Evolutionary conservation across 2,888 invertebrate genomes (phyloP).

Genomic region (Masnerella sp.): DNA sequence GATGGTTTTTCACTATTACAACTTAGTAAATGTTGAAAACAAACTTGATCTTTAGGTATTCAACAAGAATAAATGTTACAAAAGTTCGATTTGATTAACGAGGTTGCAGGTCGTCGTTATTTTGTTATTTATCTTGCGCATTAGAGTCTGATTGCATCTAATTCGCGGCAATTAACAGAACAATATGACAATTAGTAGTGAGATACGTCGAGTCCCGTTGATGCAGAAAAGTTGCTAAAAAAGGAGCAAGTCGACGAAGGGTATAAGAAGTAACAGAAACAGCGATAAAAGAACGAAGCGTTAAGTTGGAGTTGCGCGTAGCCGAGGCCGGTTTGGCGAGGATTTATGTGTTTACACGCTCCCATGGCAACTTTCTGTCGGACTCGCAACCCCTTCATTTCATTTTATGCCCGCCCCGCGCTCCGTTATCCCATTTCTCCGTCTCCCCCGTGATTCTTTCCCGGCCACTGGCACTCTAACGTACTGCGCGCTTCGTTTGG

Average conservation of each 20-base stretch:
- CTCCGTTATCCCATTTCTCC: constrained; percentile 53
- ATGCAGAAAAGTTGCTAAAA: constrained; percentile 29
- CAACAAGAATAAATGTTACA: too few relatives aligned
- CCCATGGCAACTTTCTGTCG: constrained; percentile 74
- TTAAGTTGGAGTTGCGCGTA: constrained; percentile 68
- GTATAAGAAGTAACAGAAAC: constrained; percentile 51
- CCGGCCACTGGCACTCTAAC: constrained; percentile 51
- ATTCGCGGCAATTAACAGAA: constrained; percentile 33
- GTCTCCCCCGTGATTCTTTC: constrained; percentile 50
- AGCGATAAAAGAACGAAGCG: constrained; percentile 62
- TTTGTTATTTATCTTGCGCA: too few relatives aligned
- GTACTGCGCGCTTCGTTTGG: constrained; percentile 70
- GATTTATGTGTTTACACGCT: constrained; percentile 77
- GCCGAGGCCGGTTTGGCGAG: constrained; percentile 62
- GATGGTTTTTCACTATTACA: too few relatives aligned
- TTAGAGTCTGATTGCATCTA: constrained; percentile 18
- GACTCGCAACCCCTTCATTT: constrained; percentile 68
- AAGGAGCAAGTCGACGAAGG: constrained; percentile 1
- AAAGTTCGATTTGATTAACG: too few relatives aligned
- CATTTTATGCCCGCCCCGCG: constrained; percentile 65
- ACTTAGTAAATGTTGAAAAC: too few relatives aligned
- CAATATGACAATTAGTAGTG: constrained; percentile 31
- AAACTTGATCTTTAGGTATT: too few relatives aligned
- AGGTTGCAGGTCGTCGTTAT: too few relatives aligned
- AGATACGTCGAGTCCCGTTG: constrained; percentile 15